These are phyloP conservation scores for Muscina levida DNA, from an alignment of 2,888 invertebrate genomes.

Conservation along the genomic window DNA sequence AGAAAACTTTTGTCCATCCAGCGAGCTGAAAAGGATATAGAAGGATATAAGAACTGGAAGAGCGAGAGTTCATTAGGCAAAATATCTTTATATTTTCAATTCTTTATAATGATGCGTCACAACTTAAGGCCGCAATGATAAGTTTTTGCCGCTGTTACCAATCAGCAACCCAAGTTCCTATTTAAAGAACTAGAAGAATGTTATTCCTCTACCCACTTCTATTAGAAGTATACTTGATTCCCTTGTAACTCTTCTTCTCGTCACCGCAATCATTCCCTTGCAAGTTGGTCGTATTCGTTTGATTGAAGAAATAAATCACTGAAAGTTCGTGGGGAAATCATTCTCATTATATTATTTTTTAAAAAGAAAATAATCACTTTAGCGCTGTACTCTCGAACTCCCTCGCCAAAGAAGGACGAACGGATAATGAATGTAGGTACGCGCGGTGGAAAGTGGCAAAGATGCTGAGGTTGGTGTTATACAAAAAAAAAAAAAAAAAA, in stretches of 20 bases:
- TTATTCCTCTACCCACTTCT: background rate
- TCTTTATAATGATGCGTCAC: conserved; percentile 23
- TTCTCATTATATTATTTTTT: conserved; percentile 36
- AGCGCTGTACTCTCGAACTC: conserved; percentile 37
- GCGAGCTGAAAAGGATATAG: background rate
- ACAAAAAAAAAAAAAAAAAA: conserved; percentile 2
- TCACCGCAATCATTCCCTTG: background rate
- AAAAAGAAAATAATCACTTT: conserved; percentile 65
- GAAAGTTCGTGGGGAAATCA: conserved; percentile 15
- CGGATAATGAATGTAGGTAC: background rate
- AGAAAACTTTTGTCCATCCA: conserved; percentile 6
- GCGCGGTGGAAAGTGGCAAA: background rate
- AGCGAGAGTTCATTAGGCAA: conserved; percentile 3
- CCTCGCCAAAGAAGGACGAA: conserved; percentile 21
- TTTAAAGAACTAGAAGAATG: conserved; percentile 11
- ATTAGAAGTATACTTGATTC: no score
- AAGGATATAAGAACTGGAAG: background rate
- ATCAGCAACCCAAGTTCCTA: conserved; percentile 21
- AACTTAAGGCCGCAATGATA: conserved; percentile 26
- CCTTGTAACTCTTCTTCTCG: no score
- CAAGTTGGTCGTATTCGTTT: conserved; percentile 25
- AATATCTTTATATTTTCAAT: background rate
- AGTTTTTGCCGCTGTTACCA: conserved; percentile 26
- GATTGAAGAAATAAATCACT: conserved; percentile 4
- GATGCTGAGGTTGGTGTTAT: conserved; percentile 3